Evolutionary conservation across 1,140 invertebrate species (phyloP).

Genomic region (Danaus melanippus): DNA sequence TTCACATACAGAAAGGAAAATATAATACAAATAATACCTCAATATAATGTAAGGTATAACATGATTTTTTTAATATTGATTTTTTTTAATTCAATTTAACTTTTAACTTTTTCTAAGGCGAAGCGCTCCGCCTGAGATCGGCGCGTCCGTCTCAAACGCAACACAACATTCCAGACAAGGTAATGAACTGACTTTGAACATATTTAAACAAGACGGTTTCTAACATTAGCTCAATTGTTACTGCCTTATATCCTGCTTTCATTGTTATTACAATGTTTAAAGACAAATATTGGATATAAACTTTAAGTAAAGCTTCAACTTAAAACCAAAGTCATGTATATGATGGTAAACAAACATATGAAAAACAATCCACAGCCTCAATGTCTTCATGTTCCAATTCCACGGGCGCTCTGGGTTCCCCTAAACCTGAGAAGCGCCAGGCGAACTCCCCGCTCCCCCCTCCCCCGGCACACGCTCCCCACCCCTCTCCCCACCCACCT

Average conservation of each 20-base stretch:
- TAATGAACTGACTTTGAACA: conserved; percentile 29
- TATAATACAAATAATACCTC: too few species aligned
- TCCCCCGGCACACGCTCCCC: conserved; percentile 55
- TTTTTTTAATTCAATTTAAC: not conserved
- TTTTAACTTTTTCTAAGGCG: conserved; percentile 33
- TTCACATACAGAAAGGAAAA: too few species aligned
- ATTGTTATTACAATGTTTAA: too few species aligned
- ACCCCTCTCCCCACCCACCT: conserved; percentile 26
- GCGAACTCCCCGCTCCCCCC: conserved; percentile 87
- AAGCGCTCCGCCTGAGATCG: conserved; percentile 55
- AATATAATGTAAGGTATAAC: too few species aligned
- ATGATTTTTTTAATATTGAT: too few species aligned
- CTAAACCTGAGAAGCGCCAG: conserved; percentile 89
- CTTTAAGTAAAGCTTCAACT: too few species aligned
- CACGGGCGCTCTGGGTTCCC: conserved; percentile 81
- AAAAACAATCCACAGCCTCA: conserved; percentile 70
- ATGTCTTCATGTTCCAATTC: conserved; percentile 84
- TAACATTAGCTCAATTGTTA: too few species aligned
- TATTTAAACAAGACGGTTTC: too few species aligned
- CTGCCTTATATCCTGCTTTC: too few species aligned
- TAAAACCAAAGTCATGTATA: too few species aligned
- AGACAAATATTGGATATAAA: too few species aligned
- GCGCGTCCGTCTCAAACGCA: conserved; percentile 50
- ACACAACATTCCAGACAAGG: conserved; percentile 81
- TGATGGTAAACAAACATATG: too few species aligned